These are phyloP conservation scores for Carcharodon carcharias DNA, from an alignment of 2,797 vertebrate genomes.

Conservation along the genomic window DNA sequence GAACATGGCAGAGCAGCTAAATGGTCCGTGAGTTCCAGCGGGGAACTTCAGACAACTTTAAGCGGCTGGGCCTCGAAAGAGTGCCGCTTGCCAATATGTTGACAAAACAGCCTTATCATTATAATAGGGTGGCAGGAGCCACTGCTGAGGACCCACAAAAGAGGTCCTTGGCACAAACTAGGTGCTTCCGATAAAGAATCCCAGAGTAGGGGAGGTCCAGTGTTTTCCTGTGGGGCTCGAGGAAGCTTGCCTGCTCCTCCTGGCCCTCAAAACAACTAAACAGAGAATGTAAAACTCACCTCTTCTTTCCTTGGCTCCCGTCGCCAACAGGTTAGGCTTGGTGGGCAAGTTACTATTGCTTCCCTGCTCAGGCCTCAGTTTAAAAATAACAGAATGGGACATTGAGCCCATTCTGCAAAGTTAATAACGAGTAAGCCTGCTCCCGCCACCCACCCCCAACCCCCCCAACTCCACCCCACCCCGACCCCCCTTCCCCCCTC, in stretches of 20 bases:
- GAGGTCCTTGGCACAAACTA: too few relatives aligned
- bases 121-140: background rate
- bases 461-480: too few relatives aligned
- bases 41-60: background rate
- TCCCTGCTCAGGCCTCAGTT: background rate
- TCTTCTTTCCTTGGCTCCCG: background rate
- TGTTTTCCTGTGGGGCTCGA: background rate
- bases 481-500: too few relatives aligned
- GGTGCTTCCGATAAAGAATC: background rate
- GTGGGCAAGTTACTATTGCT: background rate
- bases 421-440: background rate
- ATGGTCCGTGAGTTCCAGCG: background rate
- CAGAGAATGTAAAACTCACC: background rate
- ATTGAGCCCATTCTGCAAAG: background rate
- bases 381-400: background rate
- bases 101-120: background rate
- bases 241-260: background rate
- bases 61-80: background rate
- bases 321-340: background rate
- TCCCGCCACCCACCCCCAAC: too few relatives aligned
- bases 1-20: background rate
- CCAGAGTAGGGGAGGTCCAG: background rate
- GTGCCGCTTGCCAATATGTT: background rate
- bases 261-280: background rate
- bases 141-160: too few relatives aligned